Base-by-base conservation (phyloP, 2,888 invertebrate genomes). In the Drosophila emarginata region DNA sequence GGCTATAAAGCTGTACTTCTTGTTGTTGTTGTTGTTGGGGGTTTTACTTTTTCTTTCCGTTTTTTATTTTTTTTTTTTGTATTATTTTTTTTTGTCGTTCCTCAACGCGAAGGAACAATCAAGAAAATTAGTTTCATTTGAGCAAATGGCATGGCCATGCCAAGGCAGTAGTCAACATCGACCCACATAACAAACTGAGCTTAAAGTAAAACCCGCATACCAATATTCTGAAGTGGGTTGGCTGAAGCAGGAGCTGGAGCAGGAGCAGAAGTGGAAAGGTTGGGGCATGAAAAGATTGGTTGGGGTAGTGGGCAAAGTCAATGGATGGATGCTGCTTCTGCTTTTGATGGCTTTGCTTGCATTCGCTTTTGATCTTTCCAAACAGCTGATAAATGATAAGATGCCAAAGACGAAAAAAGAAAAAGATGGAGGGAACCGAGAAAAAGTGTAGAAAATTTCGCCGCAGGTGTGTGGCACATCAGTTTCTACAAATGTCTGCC, bases 41-140 rank as follows among this genome's bases (percentile, higher is more conserved):
- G 15, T 15, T 7, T 45, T 45, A 9, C 15, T 45, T 15, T 18
- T 45, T 45, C 9, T 45, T 18, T 28, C 28, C 28, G 4, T 23
- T 23, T 23, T 40, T 40, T 40, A 1, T 40, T 14, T 7, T 45
- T 45, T 15, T 45, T 18, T 15, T 45, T 45, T 45, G 2, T 45
- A 2, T 21, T 18, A 32, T 45, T 45, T 45, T 45, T 11, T 21
- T 45, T 36, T 18, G 32, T 60, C 57, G 61, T 69, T 69, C 67
- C 57, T 11, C 58, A 37, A 40, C 70, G 64, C 71, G 59, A 37
- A 32, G 52, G 51, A 64, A 79, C 79, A 81, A 81, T 84, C 82
- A 84, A 79, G 74, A 72, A 79, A 82, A 82, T 82, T 82, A 84
- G 82, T 82, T 82, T 85, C 78, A 85, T 84, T 82, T 72, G 67